Conservation (phyloP, 2,888 invertebrate species). For the Strigamia transsilvanica region DNA sequence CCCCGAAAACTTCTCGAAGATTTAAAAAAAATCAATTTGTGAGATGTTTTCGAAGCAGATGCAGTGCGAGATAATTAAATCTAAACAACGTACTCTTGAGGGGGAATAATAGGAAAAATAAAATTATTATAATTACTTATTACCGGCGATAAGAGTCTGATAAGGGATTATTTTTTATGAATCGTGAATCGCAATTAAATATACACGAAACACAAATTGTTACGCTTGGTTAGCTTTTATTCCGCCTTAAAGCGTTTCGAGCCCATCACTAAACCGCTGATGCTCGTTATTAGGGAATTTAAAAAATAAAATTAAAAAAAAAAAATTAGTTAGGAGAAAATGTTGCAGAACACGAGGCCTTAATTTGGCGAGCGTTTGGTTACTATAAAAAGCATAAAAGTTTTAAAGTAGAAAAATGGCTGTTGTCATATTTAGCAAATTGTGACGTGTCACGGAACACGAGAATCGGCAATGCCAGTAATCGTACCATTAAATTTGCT, state of each 20-base stretch:
- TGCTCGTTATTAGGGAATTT: constrained; percentile 14
- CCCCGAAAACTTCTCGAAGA: not conserved
- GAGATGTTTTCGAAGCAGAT: constrained; percentile 25
- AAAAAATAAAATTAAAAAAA: not conserved
- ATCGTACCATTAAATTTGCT: constrained; percentile 21
- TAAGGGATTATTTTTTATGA: constrained; percentile 18
- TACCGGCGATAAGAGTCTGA: constrained; percentile 11
- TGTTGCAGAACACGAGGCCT: constrained; percentile 16
- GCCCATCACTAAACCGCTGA: constrained; percentile 25
- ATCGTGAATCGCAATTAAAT: constrained; percentile 15
- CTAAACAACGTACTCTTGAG: constrained; percentile 21
- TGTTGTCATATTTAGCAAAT: constrained; percentile 26
- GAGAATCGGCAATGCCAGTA: not conserved
- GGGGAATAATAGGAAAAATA: constrained; percentile 15
- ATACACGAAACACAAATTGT: constrained; percentile 26
- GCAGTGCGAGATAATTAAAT: constrained; percentile 30
- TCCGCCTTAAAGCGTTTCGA: constrained; percentile 6
- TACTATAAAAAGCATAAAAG: constrained; percentile 26
- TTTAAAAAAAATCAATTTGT: not conserved
- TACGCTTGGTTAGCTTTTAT: constrained; percentile 8
- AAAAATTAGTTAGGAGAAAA: constrained; percentile 18
- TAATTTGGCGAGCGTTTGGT: constrained; percentile 10
- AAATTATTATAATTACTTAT: constrained; percentile 26
- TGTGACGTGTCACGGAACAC: constrained; percentile 21
- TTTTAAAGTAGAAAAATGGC: constrained; percentile 1